phyloP scores from a whole-genome alignment of 2,888 invertebrate genomes.

The Toxonevra muliebris region DNA sequence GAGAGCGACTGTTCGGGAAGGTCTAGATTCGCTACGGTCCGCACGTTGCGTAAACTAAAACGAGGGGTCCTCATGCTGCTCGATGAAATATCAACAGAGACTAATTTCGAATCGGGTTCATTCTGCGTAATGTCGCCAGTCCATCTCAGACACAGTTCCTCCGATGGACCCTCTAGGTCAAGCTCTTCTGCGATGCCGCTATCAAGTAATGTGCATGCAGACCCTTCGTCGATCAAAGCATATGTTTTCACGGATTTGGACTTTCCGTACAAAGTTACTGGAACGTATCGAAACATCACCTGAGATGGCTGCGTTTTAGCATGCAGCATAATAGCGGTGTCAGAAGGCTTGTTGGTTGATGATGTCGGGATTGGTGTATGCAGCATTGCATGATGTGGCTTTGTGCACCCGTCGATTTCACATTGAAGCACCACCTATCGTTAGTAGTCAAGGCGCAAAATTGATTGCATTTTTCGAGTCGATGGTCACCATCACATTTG shows the following conservation, averaged over 20 bases:
- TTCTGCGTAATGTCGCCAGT: slow-evolving; percentile 36
- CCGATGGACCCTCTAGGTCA: slow-evolving; percentile 28
- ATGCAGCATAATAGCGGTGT: slow-evolving; percentile 11
- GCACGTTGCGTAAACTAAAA: slow-evolving; percentile 27
- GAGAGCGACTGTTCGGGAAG: slow-evolving; percentile 28
- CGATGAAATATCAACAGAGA: slow-evolving; percentile 26
- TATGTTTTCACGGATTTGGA: slow-evolving; percentile 25
- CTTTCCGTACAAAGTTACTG: slow-evolving; percentile 25
- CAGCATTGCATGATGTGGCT: too few relatives aligned
- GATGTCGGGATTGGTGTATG: too few relatives aligned
- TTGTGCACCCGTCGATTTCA: slow-evolving; percentile 23
- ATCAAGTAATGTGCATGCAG: slow-evolving; percentile 36
- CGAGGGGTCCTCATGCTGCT: slow-evolving; percentile 5
- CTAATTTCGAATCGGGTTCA: slow-evolving; percentile 29
- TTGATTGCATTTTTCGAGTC: not conserved
- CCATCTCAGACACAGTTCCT: slow-evolving; percentile 36
- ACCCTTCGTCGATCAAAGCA: slow-evolving; percentile 37
- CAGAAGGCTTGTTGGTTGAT: too few relatives aligned
- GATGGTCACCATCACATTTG: not conserved
- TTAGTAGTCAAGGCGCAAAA: not conserved
- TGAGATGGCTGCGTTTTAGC: not conserved
- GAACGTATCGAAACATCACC: slow-evolving; percentile 27
- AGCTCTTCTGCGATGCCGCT: slow-evolving; percentile 28
- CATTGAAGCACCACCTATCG: slow-evolving; percentile 14
- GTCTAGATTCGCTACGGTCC: slow-evolving; percentile 31